Percentiles rank a stretch among this genome's conserved stretches.
These are phyloP conservation scores for Trypoxylus dichotomus DNA, from an alignment of 1,140 invertebrate genomes.

Conservation along the genomic window DNA sequence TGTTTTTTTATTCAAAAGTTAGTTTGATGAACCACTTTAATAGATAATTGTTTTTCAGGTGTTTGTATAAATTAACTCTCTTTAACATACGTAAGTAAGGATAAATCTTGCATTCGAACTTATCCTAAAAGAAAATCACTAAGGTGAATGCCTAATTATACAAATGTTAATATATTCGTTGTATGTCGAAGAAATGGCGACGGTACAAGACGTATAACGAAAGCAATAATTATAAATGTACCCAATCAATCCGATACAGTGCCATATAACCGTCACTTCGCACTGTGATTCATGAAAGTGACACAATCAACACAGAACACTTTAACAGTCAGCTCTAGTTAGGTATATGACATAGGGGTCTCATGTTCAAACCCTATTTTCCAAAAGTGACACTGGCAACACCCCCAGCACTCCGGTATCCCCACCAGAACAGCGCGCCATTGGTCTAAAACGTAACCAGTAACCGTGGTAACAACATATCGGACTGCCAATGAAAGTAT, in stretches of 20 bases:
- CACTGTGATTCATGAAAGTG: constrained; percentile 27
- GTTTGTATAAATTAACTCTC: too few relatives aligned
- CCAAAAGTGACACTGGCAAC: constrained; percentile 41
- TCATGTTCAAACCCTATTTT: constrained; percentile 39
- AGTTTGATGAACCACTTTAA: too few relatives aligned
- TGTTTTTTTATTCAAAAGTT: too few relatives aligned
- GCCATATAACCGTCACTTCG: constrained; percentile 21
- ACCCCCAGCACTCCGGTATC: constrained; percentile 35
- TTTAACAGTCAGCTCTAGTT: constrained; percentile 53
- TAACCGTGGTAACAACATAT: constrained; percentile 42
- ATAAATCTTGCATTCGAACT: too few relatives aligned
- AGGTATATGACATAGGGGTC: constrained; percentile 48
- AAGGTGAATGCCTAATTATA: too few relatives aligned
- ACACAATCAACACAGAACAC: constrained; percentile 38
- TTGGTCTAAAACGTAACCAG: constrained; percentile 40
- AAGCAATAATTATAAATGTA: constrained; percentile 16
- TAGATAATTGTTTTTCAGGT: too few relatives aligned
- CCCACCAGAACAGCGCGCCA: constrained; percentile 37
- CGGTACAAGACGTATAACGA: neutral
- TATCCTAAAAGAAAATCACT: too few relatives aligned
- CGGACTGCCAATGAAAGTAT: constrained; percentile 37
- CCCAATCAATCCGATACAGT: constrained; percentile 28
- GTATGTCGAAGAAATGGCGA: neutral
- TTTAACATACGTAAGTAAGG: too few relatives aligned
- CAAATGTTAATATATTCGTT: too few relatives aligned